These are phyloP conservation scores for Serilophus lunatus DNA, from an alignment of 2,113 vertebrate genomes.

Conservation along the genomic window DNA sequence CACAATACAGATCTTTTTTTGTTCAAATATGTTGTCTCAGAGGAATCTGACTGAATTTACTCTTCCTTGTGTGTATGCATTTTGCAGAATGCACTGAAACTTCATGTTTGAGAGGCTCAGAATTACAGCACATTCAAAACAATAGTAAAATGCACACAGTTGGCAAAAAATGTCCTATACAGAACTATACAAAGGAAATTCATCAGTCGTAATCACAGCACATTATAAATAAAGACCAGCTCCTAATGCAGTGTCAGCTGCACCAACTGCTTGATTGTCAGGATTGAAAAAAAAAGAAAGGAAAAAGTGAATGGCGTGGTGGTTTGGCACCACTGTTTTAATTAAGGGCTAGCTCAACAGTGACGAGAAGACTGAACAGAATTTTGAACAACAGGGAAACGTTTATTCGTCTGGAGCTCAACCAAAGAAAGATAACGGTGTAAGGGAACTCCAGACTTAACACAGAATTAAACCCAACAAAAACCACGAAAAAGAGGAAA, in stretches of 20 bases:
- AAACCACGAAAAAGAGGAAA: no score
- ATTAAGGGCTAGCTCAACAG: no score
- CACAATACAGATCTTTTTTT: not conserved
- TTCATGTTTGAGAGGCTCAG: not conserved
- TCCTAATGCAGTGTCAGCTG: not conserved
- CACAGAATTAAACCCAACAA: no score
- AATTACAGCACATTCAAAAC: not conserved
- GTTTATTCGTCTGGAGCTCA: no score
- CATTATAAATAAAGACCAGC: not conserved
- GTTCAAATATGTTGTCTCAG: not conserved
- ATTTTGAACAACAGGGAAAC: no score
- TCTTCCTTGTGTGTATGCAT: no score
- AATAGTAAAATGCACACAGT: not conserved
- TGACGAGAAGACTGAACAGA: no score
- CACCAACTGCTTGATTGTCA: not conserved
- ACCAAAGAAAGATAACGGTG: no score
- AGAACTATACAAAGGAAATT: not conserved
- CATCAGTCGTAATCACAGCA: not conserved
- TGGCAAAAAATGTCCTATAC: not conserved
- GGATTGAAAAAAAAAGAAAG: not conserved
- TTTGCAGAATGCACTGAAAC: not conserved
- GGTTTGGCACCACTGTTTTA: no score
- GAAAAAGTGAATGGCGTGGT: no score
- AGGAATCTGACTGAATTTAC: not conserved
- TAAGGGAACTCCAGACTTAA: no score